phyloP scores from a whole-genome alignment of 2,797 vertebrate genomes.

The Parambassis ranga region DNA sequence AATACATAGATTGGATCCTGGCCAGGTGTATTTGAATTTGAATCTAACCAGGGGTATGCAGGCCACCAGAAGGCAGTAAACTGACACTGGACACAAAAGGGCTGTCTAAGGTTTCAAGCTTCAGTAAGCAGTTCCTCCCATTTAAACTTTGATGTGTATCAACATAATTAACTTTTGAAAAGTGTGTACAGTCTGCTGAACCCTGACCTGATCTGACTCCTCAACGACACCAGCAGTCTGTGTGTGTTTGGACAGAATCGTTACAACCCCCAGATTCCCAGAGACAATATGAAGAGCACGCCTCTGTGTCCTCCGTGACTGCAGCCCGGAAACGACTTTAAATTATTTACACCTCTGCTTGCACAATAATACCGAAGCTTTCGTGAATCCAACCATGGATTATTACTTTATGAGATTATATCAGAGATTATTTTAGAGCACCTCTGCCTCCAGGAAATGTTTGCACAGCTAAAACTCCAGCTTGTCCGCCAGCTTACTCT shows the following conservation, averaged over 20 bases:
- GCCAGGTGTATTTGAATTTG: too few species aligned
- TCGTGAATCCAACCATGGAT: not conserved
- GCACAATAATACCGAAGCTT: not conserved
- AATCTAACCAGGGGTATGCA: too few species aligned
- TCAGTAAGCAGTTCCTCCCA: too few species aligned
- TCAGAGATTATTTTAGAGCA: not conserved
- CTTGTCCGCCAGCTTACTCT: constrained; percentile 13
- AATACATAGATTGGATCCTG: too few species aligned
- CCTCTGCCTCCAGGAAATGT: constrained; percentile 32
- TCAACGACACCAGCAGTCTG: too few species aligned
- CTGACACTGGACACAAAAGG: too few species aligned
- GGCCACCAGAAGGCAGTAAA: too few species aligned
- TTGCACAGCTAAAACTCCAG: constrained; percentile 56
- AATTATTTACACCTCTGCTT: constrained; percentile 12
- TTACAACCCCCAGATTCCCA: not conserved
- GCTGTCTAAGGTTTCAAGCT: too few species aligned
- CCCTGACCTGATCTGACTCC: too few species aligned
- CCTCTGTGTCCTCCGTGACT: not conserved
- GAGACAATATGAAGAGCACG: not conserved
- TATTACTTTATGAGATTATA: not conserved
- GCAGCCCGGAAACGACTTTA: not conserved
- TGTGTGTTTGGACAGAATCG: not conserved
- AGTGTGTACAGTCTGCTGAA: too few species aligned
- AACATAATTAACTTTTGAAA: too few species aligned
- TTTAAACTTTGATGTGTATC: too few species aligned